These are phyloP conservation scores for Habrosyne pyritoides DNA, from an alignment of 2,888 invertebrate species.

Conservation along the genomic window DNA sequence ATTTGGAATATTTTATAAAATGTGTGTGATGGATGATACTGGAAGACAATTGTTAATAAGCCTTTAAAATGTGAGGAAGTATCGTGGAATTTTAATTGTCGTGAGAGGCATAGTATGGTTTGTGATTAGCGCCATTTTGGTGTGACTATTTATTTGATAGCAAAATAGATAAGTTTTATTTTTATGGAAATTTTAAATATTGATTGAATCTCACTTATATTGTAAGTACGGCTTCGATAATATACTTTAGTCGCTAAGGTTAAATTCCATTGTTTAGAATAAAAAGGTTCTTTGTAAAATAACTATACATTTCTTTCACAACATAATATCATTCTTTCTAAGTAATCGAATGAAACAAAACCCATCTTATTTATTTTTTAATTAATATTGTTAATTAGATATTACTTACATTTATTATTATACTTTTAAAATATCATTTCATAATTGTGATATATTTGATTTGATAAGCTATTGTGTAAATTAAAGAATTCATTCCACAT, in stretches of 20 bases:
- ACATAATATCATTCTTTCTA: not conserved
- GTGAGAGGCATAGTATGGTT: not conserved
- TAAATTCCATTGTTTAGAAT: not conserved
- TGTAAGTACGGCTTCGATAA: not conserved
- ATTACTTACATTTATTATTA: not conserved
- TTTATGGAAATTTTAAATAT: not conserved
- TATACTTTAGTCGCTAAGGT: not conserved
- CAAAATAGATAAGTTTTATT: not conserved
- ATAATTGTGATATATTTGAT: conserved; percentile 58
- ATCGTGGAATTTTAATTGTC: not conserved
- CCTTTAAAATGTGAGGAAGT: not conserved
- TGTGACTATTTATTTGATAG: conserved; percentile 1
- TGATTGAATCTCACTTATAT: not conserved
- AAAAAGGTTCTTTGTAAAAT: not conserved
- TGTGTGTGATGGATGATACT: not conserved
- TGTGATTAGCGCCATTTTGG: not conserved
- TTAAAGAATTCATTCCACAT: not conserved
- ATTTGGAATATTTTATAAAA: too few relatives aligned
- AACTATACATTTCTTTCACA: not conserved
- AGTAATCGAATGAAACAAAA: not conserved
- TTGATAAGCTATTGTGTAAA: conserved; percentile 10
- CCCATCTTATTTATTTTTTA: not conserved
- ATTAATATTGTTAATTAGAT: not conserved
- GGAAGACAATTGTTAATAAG: not conserved
- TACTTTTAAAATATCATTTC: conserved; percentile 18